These are phyloP conservation scores for Scomber colias DNA, from an alignment of 2,113 vertebrate genomes.

Conservation along the genomic window DNA sequence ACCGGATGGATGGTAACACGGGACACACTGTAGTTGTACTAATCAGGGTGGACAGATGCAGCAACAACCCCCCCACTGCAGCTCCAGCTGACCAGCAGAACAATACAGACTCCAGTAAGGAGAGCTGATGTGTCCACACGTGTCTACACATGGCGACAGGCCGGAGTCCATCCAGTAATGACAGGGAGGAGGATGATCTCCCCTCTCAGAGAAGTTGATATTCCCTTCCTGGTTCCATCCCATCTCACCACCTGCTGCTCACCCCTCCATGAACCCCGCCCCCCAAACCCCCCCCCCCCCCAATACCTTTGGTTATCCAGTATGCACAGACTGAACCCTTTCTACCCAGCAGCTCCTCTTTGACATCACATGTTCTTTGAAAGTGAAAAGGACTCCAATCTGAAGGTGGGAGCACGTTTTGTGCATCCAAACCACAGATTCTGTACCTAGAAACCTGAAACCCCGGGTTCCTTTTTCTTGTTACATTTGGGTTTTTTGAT, in stretches of 20 bases:
- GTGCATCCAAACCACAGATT: conserved; percentile 52
- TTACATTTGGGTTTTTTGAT: conserved; percentile 53
- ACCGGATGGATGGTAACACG: conserved; percentile 13
- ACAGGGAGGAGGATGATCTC: conserved; percentile 11
- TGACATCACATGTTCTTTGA: conserved; percentile 60
- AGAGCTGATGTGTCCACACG: neutral
- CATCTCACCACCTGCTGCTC: conserved; percentile 26
- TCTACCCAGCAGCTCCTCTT: conserved; percentile 55
- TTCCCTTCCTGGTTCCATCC: conserved; percentile 22
- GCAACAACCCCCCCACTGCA: neutral
- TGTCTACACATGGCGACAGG: neutral
- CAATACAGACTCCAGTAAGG: conserved; percentile 9
- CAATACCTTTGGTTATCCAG: conserved; percentile 46
- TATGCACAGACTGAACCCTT: conserved; percentile 72
- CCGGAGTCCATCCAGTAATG: neutral
- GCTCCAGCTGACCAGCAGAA: conserved; percentile 10
- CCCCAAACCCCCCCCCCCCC: neutral
- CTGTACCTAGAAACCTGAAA: conserved; percentile 57
- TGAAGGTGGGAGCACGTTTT: conserved; percentile 51
- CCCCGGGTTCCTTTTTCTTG: conserved; percentile 52
- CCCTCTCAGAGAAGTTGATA: conserved; percentile 10
- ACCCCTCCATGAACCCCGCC: neutral
- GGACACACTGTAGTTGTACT: conserved; percentile 12
- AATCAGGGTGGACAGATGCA: conserved; percentile 42
- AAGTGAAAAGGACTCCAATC: conserved; percentile 59